A percentile compares a stretch with the other conserved stretches of the same genome.
Conservation (phyloP, 1,140 invertebrate genomes). For the Nephotettix cincticeps region DNA sequence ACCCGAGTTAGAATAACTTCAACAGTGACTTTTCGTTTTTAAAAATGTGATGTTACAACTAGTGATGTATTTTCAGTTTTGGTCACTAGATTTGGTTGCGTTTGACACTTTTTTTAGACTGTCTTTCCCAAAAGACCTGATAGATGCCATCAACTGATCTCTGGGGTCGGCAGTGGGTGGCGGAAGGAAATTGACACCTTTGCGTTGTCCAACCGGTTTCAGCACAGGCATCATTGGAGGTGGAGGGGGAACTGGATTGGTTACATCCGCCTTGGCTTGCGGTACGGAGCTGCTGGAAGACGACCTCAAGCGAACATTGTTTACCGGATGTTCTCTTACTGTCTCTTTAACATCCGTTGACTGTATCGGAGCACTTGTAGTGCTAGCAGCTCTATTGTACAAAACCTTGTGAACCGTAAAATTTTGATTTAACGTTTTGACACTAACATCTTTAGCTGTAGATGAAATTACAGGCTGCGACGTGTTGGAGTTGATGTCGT, state of each 20-base stretch:
- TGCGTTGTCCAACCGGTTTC: slow-evolving; percentile 20
- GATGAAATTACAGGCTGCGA: too few relatives aligned
- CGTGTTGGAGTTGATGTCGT: not conserved
- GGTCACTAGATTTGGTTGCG: slow-evolving; percentile 2
- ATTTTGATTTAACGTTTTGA: too few relatives aligned
- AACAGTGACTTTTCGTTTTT: too few relatives aligned
- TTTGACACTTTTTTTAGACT: slow-evolving; percentile 54
- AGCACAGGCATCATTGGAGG: slow-evolving; percentile 30
- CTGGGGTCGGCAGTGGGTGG: slow-evolving; percentile 54
- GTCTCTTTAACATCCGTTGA: slow-evolving; percentile 39
- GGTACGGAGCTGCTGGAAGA: slow-evolving; percentile 48
- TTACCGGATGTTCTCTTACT: slow-evolving; percentile 42
- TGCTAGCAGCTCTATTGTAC: not conserved
- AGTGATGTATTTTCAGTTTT: not conserved
- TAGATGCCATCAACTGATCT: slow-evolving; percentile 67
- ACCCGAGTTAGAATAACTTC: too few relatives aligned
- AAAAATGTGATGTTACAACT: not conserved
- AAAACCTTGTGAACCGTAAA: too few relatives aligned
- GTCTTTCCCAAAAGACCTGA: slow-evolving; percentile 63
- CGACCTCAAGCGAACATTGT: slow-evolving; percentile 45
- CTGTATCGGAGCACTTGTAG: slow-evolving; percentile 38
- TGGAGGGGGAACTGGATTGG: slow-evolving; percentile 24
- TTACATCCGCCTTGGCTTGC: slow-evolving; percentile 33
- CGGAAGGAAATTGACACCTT: slow-evolving; percentile 13
- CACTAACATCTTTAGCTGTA: too few relatives aligned